These are phyloP conservation scores for Orthosia gracilis DNA, from an alignment of 2,888 invertebrate species.

Conservation along the genomic window DNA sequence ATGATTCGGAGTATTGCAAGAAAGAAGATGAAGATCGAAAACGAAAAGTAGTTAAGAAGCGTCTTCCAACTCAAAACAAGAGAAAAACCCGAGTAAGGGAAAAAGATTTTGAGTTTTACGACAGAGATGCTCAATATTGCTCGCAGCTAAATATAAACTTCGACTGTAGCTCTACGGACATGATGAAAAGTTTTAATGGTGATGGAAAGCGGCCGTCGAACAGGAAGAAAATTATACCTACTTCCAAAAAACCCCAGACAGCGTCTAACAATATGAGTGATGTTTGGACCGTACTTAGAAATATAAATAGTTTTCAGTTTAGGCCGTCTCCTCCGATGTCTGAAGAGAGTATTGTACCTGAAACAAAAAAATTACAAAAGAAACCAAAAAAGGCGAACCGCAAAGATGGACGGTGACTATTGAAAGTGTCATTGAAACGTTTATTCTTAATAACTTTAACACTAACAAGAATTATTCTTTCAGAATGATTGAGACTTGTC, in stretches of 20 bases:
- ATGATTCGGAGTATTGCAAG: conserved; percentile 82
- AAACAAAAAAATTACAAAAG: conserved; percentile 71
- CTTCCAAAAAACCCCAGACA: conserved; percentile 45
- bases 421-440: conserved; percentile 4
- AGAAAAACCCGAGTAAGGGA: conserved; percentile 67
- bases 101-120: conserved; percentile 75
- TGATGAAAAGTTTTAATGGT: conserved; percentile 74
- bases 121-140: conserved; percentile 78
- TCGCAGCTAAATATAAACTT: conserved; percentile 77
- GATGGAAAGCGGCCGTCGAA: conserved; percentile 67
- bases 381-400: conserved; percentile 64
- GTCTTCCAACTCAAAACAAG: conserved; percentile 63
- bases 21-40: conserved; percentile 68
- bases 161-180: conserved; percentile 80
- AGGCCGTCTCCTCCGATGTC: conserved; percentile 81
- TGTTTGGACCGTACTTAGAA: conserved; percentile 84
- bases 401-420: conserved; percentile 76
- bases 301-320: conserved; percentile 84
- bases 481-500: conserved; percentile 82
- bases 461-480: conserved; percentile 7
- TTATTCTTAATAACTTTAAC: neutral
- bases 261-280: conserved; percentile 72
- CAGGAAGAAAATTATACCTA: conserved; percentile 54
- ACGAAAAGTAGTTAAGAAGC: conserved; percentile 73
- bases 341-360: conserved; percentile 74